Evolutionary conservation across 2,113 vertebrate species (phyloP).

Genomic region (Sardina pilchardus): DNA sequence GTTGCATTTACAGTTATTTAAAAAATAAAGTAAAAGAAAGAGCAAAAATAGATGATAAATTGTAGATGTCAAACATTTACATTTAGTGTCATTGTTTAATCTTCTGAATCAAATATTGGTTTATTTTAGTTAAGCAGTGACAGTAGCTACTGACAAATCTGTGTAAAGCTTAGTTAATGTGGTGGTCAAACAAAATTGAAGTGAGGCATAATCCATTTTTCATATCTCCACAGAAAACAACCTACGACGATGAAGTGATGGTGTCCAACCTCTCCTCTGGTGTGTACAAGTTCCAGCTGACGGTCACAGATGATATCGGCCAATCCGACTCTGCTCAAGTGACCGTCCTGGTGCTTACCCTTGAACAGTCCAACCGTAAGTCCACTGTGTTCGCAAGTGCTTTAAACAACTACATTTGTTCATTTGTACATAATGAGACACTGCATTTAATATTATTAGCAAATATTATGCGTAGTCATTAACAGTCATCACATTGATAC

Average conservation of each 20-base stretch:
- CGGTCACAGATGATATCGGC: conserved; percentile 63
- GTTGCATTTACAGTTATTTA: background rate
- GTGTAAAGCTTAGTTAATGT: background rate
- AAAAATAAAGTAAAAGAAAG: background rate
- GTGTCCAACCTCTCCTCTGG: conserved; percentile 84
- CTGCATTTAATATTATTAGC: no score
- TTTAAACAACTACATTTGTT: background rate
- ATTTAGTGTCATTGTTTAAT: background rate
- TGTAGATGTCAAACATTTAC: background rate
- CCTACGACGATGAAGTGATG: conserved; percentile 63
- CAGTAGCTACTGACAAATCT: no score
- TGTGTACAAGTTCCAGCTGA: conserved; percentile 84
- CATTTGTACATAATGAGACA: background rate
- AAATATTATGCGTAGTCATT: background rate
- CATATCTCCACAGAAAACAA: conserved; percentile 65
- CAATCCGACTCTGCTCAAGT: conserved; percentile 74
- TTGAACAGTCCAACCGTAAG: conserved; percentile 87
- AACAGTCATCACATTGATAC: background rate
- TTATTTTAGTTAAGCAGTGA: background rate
- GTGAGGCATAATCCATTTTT: background rate
- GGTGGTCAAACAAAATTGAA: background rate
- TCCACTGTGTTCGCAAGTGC: background rate
- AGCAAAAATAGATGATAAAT: background rate
- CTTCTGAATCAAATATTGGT: background rate
- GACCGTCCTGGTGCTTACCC: conserved; percentile 82